These are phyloP conservation scores for Strix uralensis DNA, from an alignment of 2,113 vertebrate genomes.

Conservation along the genomic window DNA sequence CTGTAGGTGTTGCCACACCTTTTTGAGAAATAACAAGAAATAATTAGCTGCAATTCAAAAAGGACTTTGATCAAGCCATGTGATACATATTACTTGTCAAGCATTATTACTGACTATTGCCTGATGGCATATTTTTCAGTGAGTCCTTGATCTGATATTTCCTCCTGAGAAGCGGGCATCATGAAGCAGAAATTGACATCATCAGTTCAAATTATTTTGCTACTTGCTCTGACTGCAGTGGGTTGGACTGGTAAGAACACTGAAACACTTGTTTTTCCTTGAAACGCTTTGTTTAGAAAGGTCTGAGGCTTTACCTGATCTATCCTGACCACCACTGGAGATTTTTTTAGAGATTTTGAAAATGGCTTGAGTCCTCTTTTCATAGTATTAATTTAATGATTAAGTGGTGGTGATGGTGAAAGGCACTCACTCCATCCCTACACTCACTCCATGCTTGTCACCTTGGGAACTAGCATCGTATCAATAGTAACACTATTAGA, in stretches of 20 bases:
- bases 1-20: not conserved
- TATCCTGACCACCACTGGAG: not conserved
- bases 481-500: not conserved
- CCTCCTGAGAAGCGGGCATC: not conserved
- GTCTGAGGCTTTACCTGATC: not conserved
- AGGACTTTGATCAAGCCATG: not conserved
- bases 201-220: slow-evolving; percentile 28
- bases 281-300: not conserved
- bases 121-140: slow-evolving; percentile 66
- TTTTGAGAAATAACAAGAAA: not conserved
- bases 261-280: not conserved
- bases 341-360: not conserved
- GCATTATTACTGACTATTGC: not conserved
- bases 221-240: slow-evolving; percentile 44
- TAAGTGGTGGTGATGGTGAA: not conserved
- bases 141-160: slow-evolving; percentile 39
- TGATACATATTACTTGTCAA: not conserved
- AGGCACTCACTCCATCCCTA: not conserved
- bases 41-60: not conserved
- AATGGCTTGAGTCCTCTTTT: not conserved
- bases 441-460: not conserved
- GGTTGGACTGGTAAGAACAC: slow-evolving; percentile 67
- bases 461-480: not conserved
- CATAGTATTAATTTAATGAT: not conserved
- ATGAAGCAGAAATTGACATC: slow-evolving; percentile 60